Conservation (phyloP, 2,797 vertebrate genomes). For the Tauraco hartlaubi region DNA sequence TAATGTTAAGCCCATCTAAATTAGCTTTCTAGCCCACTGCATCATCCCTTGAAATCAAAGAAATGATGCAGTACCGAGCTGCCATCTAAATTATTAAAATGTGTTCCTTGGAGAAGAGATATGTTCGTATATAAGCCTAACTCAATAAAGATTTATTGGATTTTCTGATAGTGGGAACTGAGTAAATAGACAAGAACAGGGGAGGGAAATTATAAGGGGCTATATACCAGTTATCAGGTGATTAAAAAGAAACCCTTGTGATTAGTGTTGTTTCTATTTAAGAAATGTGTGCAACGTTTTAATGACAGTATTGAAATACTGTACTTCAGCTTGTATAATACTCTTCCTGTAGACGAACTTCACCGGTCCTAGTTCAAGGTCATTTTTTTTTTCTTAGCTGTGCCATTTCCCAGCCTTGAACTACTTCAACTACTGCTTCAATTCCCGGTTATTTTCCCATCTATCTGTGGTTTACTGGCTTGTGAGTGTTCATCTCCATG, state of each 20-base stretch:
- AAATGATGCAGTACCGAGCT: slow-evolving; percentile 16
- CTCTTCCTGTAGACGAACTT: neutral
- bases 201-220: neutral
- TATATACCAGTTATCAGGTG: neutral
- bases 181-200: neutral
- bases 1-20: slow-evolving; percentile 6
- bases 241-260: neutral
- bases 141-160: slow-evolving; percentile 23
- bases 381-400: neutral
- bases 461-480: neutral
- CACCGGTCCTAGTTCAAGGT: neutral
- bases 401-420: neutral
- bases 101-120: slow-evolving; percentile 33
- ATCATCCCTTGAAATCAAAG: slow-evolving; percentile 39
- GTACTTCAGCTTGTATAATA: neutral
- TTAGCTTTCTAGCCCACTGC: neutral
- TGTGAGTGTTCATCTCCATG: neutral
- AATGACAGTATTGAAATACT: neutral
- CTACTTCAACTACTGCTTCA: neutral
- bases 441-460: neutral
- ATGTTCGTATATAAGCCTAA: neutral
- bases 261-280: neutral
- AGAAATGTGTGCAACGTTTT: neutral
- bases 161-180: slow-evolving; percentile 35
- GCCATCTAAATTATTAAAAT: slow-evolving; percentile 54